Base-by-base conservation (phyloP, 2,113 vertebrate species). In the Oxyura jamaicensis region DNA sequence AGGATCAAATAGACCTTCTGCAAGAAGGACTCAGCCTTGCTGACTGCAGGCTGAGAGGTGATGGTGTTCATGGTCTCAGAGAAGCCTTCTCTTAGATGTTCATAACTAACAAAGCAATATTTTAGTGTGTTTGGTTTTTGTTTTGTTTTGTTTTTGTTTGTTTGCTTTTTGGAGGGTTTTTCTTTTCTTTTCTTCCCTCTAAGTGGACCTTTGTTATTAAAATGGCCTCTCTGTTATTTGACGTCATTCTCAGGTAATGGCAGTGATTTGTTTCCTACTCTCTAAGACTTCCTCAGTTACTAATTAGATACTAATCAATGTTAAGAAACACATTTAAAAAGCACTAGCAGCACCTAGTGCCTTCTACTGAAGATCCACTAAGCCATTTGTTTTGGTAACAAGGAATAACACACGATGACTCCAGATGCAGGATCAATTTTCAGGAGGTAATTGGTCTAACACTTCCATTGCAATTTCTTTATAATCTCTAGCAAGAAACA, bases 271-370 rank as follows among this genome's bases (percentile, higher is more conserved):
- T 53, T 62, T 94, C 46, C n/a, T 85, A 31, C 10, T 36, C 19
- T 66, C 21, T 1, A 0, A 88, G 29, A 46, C 42, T 60, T 83
- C 41, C 31, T 86, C 25, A 36, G 13, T 86, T 74, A 59, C 29
- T 90, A 83, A 88, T 71, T 59, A 77, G 68, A 23, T 18, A 90
- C 22, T 86, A 88, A 88, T 55, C 41, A 63, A 18, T 35, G n/a
- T 63, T 72, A 85, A 76, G 39, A 79, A 73, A 66, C 10, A 10
- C 33, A 86, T 66, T 85, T 77, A 11, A 90, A 85, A 85, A 88
- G 41, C 50, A 88, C 63, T 88, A 87, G 55, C 82, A 96, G 76
- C 59, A 85, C 52, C 74, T 87, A 94, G 75, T 56, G 71, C 67
- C 42, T 92, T 89, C 48, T 18, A 31, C 28, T 69, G 23, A 94